Evolutionary conservation across 2,888 invertebrate species (phyloP).

Genomic region (Scotopteryx bipunctaria): DNA sequence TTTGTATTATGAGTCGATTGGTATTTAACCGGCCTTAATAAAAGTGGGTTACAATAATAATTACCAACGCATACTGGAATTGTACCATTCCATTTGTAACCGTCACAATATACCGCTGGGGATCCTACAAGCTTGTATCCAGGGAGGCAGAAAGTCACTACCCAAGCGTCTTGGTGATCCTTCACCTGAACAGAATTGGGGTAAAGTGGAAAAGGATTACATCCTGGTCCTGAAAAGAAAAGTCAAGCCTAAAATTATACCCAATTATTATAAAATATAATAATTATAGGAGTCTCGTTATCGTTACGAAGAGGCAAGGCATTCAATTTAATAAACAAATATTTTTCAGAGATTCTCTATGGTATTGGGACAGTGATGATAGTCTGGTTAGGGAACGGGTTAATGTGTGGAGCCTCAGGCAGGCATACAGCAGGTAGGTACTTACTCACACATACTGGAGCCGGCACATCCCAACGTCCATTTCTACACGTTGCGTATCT

Average conservation of each 20-base stretch:
- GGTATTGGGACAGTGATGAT: too few species aligned
- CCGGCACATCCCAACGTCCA: conserved; percentile 88
- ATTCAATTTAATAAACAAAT: too few species aligned
- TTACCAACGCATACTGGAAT: conserved; percentile 87
- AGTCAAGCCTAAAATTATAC: neutral
- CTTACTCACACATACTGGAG: conserved; percentile 90
- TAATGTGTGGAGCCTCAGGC: too few species aligned
- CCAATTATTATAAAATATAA: too few species aligned
- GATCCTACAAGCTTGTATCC: conserved; percentile 85
- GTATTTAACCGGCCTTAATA: too few species aligned
- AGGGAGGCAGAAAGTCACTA: conserved; percentile 86
- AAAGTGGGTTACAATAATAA: too few species aligned
- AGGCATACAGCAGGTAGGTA: too few species aligned
- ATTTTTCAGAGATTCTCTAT: too few species aligned
- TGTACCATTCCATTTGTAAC: conserved; percentile 86
- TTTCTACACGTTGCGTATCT: conserved; percentile 86
- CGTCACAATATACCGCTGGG: conserved; percentile 87
- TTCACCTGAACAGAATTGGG: conserved; percentile 80
- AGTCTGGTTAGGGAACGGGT: too few species aligned
- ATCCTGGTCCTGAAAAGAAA: conserved; percentile 82
- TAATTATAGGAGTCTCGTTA: too few species aligned
- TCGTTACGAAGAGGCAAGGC: too few species aligned
- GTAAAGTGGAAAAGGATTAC: conserved; percentile 64
- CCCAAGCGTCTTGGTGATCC: conserved; percentile 80
- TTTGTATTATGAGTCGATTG: too few species aligned